Evolutionary conservation across 2,888 invertebrate genomes (phyloP), one percentile per base, ranked within the genome.

Genomic region (Torymus tubicola): DNA sequence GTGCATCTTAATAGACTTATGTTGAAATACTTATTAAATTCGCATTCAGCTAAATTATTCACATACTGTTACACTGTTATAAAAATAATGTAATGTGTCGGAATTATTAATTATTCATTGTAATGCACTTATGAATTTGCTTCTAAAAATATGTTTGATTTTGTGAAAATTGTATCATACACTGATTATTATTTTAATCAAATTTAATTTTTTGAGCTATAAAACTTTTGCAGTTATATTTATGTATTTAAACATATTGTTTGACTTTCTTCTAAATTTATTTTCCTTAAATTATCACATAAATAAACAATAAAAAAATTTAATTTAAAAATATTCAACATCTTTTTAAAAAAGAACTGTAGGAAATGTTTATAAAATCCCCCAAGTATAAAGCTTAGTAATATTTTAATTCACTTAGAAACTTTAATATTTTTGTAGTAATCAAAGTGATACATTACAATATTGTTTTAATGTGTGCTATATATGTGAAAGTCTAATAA

Each of bases 81-180:
- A 61, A 69, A 75, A 65, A 79, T 79, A 64, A 76, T 79, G 78
- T 79, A 79, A 81, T 81, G 81, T 78, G 67, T 81, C 75, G 16
- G 57, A 31, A 50, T 72, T 13, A 58, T 18, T 74, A n/a, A 50
- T 52, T 71, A 55, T 64, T 52, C 61, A 13, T 13, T 65, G 65
- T 72, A 42, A 57, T 16, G 21, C 65, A 74, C n/a, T 50, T 50
- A 31, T 18, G 18, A 52, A 52, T n/a, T 60, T 60, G 16, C 16
- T 75, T 67, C n/a, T 24, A 4, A 61, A 60, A 18, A 70, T 70
- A 4, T 61, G 55, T 16, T 58, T 55, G 5, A 57, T 5, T 11
- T 58, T 42, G 57, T 65, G n/a, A 53, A 52, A 31, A 63, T 63
- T 70, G 52, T 72, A 65, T 65, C 2, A 57, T 73, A 61, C 65